Evolutionary conservation across 2,113 vertebrate species (phyloP).

Genomic region (Phoenicopterus ruber): DNA sequence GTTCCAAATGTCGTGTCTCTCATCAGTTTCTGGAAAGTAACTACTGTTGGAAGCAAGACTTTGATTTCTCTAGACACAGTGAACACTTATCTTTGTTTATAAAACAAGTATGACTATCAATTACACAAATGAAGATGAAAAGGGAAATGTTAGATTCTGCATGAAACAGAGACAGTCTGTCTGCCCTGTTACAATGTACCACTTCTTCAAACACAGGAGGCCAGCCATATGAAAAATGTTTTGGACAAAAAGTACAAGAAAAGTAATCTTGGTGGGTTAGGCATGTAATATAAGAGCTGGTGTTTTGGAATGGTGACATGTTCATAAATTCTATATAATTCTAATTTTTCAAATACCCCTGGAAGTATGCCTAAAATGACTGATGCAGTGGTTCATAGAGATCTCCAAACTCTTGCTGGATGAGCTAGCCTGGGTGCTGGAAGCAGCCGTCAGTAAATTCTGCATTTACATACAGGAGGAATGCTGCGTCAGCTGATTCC

Average conservation of each 20-base stretch:
- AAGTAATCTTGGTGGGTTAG: neutral
- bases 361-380: neutral
- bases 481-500: neutral
- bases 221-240: neutral
- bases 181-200: neutral
- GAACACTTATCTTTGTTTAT: neutral
- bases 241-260: neutral
- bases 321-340: neutral
- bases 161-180: neutral
- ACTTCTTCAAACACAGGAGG: neutral
- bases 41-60: neutral
- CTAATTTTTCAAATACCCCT: neutral
- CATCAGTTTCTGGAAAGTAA: neutral
- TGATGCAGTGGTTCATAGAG: neutral
- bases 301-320: neutral
- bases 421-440: constrained; percentile 49
- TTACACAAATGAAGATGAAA: neutral
- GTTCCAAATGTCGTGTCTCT: neutral
- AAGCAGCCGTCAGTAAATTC: neutral
- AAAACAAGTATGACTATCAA: neutral
- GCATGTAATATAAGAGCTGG: neutral
- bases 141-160: neutral
- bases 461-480: neutral
- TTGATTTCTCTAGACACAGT: neutral
- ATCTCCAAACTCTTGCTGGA: neutral